Evolutionary conservation across 2,888 invertebrate species (phyloP).

Genomic region (Drosophila maculinotata): DNA sequence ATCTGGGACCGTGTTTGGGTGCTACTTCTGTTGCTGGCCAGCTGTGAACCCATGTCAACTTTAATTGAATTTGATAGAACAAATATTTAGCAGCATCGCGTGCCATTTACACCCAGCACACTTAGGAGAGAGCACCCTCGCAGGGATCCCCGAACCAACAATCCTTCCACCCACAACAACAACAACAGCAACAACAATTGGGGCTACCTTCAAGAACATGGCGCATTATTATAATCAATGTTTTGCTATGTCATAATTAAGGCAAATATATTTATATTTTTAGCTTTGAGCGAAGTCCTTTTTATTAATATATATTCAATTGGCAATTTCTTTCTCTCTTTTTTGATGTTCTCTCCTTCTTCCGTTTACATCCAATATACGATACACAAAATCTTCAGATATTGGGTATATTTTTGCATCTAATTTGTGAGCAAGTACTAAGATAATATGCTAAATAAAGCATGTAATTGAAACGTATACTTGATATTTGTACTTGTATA

Average conservation of each 20-base stretch:
- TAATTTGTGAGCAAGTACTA: no score
- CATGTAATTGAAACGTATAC: no score
- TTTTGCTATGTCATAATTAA: slow-evolving; percentile 47
- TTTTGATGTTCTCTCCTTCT: neutral
- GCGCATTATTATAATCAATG: slow-evolving; percentile 26
- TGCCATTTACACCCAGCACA: slow-evolving; percentile 66
- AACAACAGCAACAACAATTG: slow-evolving; percentile 15
- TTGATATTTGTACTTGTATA: no score
- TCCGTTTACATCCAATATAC: neutral
- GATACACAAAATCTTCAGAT: neutral
- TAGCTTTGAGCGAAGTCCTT: neutral
- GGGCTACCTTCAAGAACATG: neutral
- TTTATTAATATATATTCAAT: slow-evolving; percentile 1
- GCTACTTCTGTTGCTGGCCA: slow-evolving; percentile 35
- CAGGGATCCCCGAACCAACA: neutral
- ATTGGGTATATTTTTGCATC: no score
- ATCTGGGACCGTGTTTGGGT: slow-evolving; percentile 9
- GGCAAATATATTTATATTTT: slow-evolving; percentile 16
- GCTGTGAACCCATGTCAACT: slow-evolving; percentile 78
- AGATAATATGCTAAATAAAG: no score
- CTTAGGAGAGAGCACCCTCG: slow-evolving; percentile 19
- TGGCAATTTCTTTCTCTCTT: neutral
- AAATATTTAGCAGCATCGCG: slow-evolving; percentile 74
- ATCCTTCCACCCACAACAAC: neutral
- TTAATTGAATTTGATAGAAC: slow-evolving; percentile 79